Evolutionary conservation across 1,140 invertebrate genomes (phyloP), one percentile per base, ranked within the genome.

Genomic region (Chironomus tepperi): DNA sequence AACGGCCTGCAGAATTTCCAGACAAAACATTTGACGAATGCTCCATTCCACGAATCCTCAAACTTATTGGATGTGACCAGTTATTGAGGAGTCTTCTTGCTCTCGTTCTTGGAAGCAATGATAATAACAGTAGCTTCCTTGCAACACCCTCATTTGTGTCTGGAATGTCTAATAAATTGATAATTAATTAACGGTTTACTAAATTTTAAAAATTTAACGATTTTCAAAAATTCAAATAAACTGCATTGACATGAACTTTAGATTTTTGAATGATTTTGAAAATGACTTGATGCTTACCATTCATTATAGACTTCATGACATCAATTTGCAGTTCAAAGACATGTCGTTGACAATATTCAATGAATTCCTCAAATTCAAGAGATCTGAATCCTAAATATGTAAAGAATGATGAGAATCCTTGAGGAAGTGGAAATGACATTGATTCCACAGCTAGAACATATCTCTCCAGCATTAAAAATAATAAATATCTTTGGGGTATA

Each of bases 291-390:
- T 74, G 79, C 74, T 81, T 79, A 93, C 91, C 89, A 77, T 89
- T 87, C 79, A 94, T 89, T 76, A 94, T 93, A 73, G 87, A 86
- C 84, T 94, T 94, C 80, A 93, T 89, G 1, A 94, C 92, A 79
- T 95, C 93, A 24, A 94, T 90, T 84, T 94, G 92, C 74, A 95
- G 81, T 78, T 94, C 92, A 77, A 94, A 91, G 73, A 93, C 91
- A 78, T 90, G 90, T 74, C 91, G 85, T 77, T 91, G 88, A 47
- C 93, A 88, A 79, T 93, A 93, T 80, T 93, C 91, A 47, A 92
- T 77, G 80, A 94, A 94, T 77, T 89, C 89, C 70, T 89, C 84
- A 81, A 90, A 93, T 72, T 87, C 86, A 74, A 94, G 79, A 2
- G 90, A 88, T 76, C 89, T 85, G 80, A 93, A 93, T 1, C 91